Conservation (phyloP, 1,140 invertebrate species). For the Macrostomum lignano region DNA sequence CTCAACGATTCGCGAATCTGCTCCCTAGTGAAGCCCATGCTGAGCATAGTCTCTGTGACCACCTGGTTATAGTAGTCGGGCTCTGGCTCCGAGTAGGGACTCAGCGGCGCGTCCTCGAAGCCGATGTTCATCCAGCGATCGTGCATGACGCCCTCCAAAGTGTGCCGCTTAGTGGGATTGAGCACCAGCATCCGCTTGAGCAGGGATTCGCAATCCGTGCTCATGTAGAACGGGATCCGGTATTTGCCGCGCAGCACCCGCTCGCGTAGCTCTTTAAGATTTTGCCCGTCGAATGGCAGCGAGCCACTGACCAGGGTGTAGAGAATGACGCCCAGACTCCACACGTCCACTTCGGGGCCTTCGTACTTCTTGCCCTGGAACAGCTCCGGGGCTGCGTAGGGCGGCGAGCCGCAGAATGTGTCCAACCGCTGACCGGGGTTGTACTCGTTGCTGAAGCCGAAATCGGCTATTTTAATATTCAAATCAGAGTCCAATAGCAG, state of each 20-base stretch:
- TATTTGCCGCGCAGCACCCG: constrained; percentile 68
- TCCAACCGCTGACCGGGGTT: constrained; percentile 45
- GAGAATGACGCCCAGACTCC: constrained; percentile 77
- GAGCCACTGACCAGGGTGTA: constrained; percentile 86
- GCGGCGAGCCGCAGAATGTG: constrained; percentile 83
- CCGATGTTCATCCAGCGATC: constrained; percentile 27
- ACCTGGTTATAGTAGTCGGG: constrained; percentile 29
- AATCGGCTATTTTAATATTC: constrained; percentile 86
- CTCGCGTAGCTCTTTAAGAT: constrained; percentile 39
- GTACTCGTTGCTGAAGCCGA: constrained; percentile 83
- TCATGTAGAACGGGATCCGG: constrained; percentile 88
- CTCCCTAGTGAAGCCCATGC: background rate
- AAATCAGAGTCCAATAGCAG: constrained; percentile 63
- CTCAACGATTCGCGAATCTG: constrained; percentile 1
- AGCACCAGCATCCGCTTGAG: constrained; percentile 71
- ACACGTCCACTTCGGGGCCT: constrained; percentile 79
- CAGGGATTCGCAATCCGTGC: constrained; percentile 65
- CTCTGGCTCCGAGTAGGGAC: constrained; percentile 68
- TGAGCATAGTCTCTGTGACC: background rate
- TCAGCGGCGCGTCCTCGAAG: constrained; percentile 46
- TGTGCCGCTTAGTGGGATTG: constrained; percentile 49
- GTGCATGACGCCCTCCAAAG: constrained; percentile 27
- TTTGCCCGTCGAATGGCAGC: constrained; percentile 72
- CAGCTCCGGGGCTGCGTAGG: constrained; percentile 81
- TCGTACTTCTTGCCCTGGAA: constrained; percentile 74